A percentile compares a stretch with the other conserved stretches of the same genome.
These are phyloP conservation scores for Hipposideros larvatus DNA, from an alignment of 2,797 vertebrate species.

Conservation along the genomic window DNA sequence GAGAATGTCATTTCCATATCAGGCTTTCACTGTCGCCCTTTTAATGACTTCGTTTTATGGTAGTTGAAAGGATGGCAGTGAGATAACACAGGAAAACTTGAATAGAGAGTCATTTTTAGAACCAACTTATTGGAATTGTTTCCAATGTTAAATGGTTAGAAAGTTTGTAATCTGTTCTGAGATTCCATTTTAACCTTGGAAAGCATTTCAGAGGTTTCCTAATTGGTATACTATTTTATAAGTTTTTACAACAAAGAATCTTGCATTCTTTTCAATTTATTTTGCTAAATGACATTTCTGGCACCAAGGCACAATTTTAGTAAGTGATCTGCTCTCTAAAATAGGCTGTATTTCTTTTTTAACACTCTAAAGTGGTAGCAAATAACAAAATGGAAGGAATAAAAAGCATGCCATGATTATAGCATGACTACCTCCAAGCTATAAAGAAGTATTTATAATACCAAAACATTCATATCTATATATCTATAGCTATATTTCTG, in stretches of 20 bases:
- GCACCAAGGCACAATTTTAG: neutral
- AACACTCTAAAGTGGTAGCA: constrained; percentile 53
- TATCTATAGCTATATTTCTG: neutral
- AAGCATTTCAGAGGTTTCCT: neutral
- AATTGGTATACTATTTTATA: constrained; percentile 59
- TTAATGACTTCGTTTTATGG: neutral
- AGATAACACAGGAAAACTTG: constrained; percentile 17
- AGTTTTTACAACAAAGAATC: constrained; percentile 50
- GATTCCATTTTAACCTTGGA: constrained; percentile 54
- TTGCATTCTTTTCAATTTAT: constrained; percentile 58
- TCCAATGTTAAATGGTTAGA: constrained; percentile 26
- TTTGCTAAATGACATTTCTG: constrained; percentile 62
- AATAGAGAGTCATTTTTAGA: constrained; percentile 18
- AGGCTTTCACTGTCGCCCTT: neutral
- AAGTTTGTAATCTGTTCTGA: constrained; percentile 44
- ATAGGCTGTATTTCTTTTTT: constrained; percentile 55
- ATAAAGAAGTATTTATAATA: neutral
- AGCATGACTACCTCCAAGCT: neutral
- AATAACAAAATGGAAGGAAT: constrained; percentile 21
- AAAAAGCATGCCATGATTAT: neutral
- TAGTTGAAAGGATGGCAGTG: neutral
- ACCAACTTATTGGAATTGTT: constrained; percentile 18
- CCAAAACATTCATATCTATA: neutral
- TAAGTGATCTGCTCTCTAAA: constrained; percentile 52
- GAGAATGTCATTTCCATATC: neutral